Evolutionary conservation across 1,140 invertebrate species (phyloP).

Genomic region (Ruditapes philippinarum): DNA sequence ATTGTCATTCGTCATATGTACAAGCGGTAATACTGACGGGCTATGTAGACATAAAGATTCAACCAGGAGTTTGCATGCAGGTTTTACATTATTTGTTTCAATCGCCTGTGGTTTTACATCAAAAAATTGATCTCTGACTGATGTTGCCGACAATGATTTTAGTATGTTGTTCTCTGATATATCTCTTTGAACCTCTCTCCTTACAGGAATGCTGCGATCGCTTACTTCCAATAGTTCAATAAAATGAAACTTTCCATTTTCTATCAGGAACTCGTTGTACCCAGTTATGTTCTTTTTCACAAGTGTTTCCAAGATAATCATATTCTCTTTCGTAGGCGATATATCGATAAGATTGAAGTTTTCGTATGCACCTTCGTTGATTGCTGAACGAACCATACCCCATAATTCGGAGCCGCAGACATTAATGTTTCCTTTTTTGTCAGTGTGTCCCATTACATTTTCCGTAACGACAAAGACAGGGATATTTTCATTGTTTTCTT

Average conservation of each 20-base stretch:
- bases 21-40: background rate
- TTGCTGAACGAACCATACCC: constrained; percentile 29
- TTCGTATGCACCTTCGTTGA: background rate
- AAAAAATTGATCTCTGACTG: background rate
- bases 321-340: background rate
- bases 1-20: background rate
- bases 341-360: background rate
- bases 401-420: constrained; percentile 34
- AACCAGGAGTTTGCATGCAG: background rate
- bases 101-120: background rate
- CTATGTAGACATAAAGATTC: background rate
- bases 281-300: background rate
- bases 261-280: background rate
- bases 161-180: background rate
- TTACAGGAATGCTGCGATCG: background rate
- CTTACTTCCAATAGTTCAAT: background rate
- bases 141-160: background rate
- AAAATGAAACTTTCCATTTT: background rate
- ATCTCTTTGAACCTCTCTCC: no score
- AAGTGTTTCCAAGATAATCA: background rate
- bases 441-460: background rate
- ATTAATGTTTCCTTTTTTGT: background rate
- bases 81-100: no score
- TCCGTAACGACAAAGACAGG: background rate
- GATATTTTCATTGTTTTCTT: background rate